Conservation (phyloP, 1,140 invertebrate genomes). For the Leptoteleia sp. region DNA sequence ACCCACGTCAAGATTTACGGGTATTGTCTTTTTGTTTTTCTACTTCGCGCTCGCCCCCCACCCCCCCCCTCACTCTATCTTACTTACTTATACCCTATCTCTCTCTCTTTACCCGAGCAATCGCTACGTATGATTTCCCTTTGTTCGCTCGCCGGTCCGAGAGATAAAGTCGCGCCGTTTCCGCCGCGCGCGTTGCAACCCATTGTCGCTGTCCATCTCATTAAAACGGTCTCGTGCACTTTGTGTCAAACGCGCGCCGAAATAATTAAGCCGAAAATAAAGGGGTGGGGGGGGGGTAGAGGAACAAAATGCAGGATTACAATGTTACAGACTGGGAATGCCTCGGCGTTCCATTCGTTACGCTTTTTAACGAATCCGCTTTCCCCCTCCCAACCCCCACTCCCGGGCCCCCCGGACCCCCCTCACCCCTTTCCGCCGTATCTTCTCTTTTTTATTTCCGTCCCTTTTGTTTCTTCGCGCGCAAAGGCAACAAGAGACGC, state of each 20-base stretch:
- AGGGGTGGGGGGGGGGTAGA: too few relatives aligned
- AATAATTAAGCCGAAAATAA: slow-evolving; percentile 49
- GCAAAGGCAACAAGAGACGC: background rate
- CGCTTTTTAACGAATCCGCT: slow-evolving; percentile 37
- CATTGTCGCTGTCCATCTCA: slow-evolving; percentile 63
- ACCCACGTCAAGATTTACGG: slow-evolving; percentile 66
- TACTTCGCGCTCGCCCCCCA: slow-evolving; percentile 44
- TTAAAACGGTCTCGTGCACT: slow-evolving; percentile 61
- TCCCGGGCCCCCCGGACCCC: too few relatives aligned
- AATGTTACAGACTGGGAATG: slow-evolving; percentile 42
- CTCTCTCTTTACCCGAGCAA: too few relatives aligned
- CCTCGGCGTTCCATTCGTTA: slow-evolving; percentile 38
- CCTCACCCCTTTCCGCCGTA: slow-evolving; percentile 1
- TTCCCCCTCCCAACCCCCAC: too few relatives aligned
- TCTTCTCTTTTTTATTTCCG: slow-evolving; percentile 1
- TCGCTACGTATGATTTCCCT: slow-evolving; percentile 65
- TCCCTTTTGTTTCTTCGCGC: slow-evolving; percentile 7
- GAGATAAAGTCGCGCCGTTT: slow-evolving; percentile 59
- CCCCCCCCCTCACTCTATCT: too few relatives aligned
- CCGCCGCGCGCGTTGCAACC: slow-evolving; percentile 30
- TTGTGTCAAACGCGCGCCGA: slow-evolving; percentile 57
- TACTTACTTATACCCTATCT: too few relatives aligned
- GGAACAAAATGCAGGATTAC: too few relatives aligned
- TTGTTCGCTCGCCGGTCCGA: slow-evolving; percentile 61
- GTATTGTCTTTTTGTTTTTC: slow-evolving; percentile 61